These are phyloP conservation scores for Phymorhynchus buccinoides DNA, from an alignment of 1,140 invertebrate species.

Conservation along the genomic window DNA sequence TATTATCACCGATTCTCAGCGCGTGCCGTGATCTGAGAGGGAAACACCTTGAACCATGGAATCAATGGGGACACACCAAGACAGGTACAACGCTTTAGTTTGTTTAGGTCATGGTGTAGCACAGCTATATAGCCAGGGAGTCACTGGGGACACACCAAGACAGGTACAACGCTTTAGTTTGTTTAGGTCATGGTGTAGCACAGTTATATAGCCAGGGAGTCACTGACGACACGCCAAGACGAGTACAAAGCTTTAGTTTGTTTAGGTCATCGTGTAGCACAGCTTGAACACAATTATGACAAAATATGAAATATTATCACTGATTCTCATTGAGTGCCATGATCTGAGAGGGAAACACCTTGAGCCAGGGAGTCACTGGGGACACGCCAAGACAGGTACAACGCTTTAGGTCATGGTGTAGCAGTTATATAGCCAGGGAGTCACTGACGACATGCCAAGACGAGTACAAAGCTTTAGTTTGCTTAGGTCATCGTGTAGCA, in stretches of 20 bases:
- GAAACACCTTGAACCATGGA: conserved; percentile 60
- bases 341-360: conserved; percentile 58
- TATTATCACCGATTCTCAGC: too few species aligned
- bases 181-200: too few species aligned
- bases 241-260: too few species aligned
- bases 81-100: too few species aligned
- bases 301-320: too few species aligned
- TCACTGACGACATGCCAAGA: conserved; percentile 47
- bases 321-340: conserved; percentile 81
- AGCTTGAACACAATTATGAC: too few species aligned
- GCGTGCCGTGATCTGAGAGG: conserved; percentile 75
- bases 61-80: conserved; percentile 49
- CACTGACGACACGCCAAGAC: conserved; percentile 45
- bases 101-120: too few species aligned
- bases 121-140: conserved; percentile 57
- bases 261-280: too few species aligned
- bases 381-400: neutral
- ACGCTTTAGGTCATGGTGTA: too few species aligned
- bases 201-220: conserved; percentile 57
- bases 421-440: conserved; percentile 57
- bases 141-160: conserved; percentile 47
- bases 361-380: conserved; percentile 59
- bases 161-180: too few species aligned
- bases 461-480: too few species aligned
- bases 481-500: too few species aligned